Base-by-base conservation (phyloP, 2,113 vertebrate species). In the Phalacrocorax carbo region DNA sequence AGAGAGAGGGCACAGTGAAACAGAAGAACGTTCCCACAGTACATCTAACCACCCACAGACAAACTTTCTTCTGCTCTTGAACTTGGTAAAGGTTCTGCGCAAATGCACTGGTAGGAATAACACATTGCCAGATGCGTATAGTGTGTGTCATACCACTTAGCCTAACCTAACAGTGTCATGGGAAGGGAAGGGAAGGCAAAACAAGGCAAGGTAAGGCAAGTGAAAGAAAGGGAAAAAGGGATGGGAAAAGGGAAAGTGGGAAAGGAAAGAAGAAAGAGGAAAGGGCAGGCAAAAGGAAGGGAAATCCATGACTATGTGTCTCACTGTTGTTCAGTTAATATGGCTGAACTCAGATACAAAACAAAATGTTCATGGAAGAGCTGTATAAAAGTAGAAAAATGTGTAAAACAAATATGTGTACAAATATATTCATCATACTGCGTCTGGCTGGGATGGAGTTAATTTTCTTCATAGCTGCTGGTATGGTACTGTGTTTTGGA, bases 61-160 rank as follows among this genome's bases (percentile, higher is more conserved):
- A 79, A 44, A n/a, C 72, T 34, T 64, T 82, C 42, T 64, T 5
- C 55, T 70, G 7, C 27, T 88, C 30, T 75, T 65, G 23, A 65
- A 57, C 19, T 49, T 69, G 23, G 23, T 60, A 60, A 49, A 75
- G 26, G 7, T 62, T 66, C 64, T 75, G 10, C 7, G 36, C 13
- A 75, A 91, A 46, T 22, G 3, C 26, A 57, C 30, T 0, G 0
- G 1, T 49, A 73, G 36, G 23, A 92, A 61, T 58, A 89, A 30
- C 6, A 36, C 11, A 23, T 15, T 79, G 5, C 4, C 32, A 13
- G 11, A 23, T 78, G 3, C 42, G 6, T 34, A 21, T 10, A 46
- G 10, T 8, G 6, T 40, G 20, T 40, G 17, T 8, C 2, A 0
- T 30, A 55, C 9, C 60, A 34, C n/a, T 51, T 2, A 1, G 52